These are phyloP conservation scores for Tachina lurida DNA, from an alignment of 2,888 invertebrate genomes.

Conservation along the genomic window DNA sequence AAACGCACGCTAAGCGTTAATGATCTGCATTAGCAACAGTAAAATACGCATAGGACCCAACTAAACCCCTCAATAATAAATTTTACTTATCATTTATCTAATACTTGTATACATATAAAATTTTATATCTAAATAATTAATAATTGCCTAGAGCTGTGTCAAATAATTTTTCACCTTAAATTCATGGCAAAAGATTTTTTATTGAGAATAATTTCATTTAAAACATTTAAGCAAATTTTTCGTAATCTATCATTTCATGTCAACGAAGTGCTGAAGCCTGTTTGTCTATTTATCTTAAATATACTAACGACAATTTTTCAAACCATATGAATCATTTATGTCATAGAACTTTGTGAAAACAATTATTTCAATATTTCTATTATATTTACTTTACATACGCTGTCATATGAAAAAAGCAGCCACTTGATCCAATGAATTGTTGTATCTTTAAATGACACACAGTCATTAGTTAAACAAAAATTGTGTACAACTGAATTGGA, in stretches of 20 bases:
- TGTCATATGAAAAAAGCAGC: not conserved
- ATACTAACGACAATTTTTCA: slow-evolving; percentile 60
- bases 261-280: slow-evolving; percentile 8
- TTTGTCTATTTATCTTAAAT: slow-evolving; percentile 29
- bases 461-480: slow-evolving; percentile 59
- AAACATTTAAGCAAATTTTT: not conserved
- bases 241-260: slow-evolving; percentile 44
- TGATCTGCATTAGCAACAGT: no score
- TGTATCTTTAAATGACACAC: slow-evolving; percentile 47
- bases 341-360: slow-evolving; percentile 52
- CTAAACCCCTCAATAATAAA: no score
- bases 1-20: no score
- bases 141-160: no score
- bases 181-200: not conserved
- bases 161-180: not conserved
- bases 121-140: no score
- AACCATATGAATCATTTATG: slow-evolving; percentile 52
- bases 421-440: slow-evolving; percentile 51
- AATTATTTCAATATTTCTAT: slow-evolving; percentile 46
- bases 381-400: slow-evolving; percentile 3
- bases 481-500: slow-evolving; percentile 17
- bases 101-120: no score
- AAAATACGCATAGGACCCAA: no score
- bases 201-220: not conserved
- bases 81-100: no score